Evolutionary conservation across 2,797 vertebrate species (phyloP), one percentile per base, ranked within the genome.

Genomic region (Coccyzus lansbergi): DNA sequence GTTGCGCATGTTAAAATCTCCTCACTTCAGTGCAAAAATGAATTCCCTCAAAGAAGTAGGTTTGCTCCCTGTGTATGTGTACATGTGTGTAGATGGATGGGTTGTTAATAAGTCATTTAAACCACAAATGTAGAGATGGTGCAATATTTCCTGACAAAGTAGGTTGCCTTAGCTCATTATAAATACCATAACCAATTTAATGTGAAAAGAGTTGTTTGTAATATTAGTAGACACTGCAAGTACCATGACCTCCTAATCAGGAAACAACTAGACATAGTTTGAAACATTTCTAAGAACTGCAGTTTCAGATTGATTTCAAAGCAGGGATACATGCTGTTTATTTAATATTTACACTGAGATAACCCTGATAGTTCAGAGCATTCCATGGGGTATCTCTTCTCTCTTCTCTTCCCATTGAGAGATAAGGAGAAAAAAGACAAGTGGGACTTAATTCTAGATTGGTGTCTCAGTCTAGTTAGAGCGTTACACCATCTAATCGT

Each of bases 11-110:
- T 98, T 99, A 83, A 99, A 99, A 95, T 99, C 99, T 2, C 99
- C 99, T 40, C 99, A 99, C 96, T 99, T 99, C 97, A 99, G 99
- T 92, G 99, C 99, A 95, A 99, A 99, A 96, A 99, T 99, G 99
- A 99, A 99, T 95, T 99, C 99, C 44, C 99, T 99, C 92, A 99
- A 99, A 98, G 99, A 99, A 97, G 99, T 99, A 95, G 93, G 98
- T 90, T 92, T 76, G 72, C 44, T 34, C 51, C 71, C 8, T 40
- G 22, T 38, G 26, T 16, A 16, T 22, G 33, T 56, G 6, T 24
- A 38, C 26, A 1, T 21, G 49, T 34, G 51, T 26, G 76, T 60
- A 10, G 21, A 24, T 74, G 59, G 74, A 5, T 46, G 60, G 24
- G 7, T 49, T 80, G 49, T 79, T 72, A 33, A 26, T 25, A 34